Evolutionary conservation across 2,113 vertebrate species (phyloP).

Genomic region (Sorex araneus): DNA sequence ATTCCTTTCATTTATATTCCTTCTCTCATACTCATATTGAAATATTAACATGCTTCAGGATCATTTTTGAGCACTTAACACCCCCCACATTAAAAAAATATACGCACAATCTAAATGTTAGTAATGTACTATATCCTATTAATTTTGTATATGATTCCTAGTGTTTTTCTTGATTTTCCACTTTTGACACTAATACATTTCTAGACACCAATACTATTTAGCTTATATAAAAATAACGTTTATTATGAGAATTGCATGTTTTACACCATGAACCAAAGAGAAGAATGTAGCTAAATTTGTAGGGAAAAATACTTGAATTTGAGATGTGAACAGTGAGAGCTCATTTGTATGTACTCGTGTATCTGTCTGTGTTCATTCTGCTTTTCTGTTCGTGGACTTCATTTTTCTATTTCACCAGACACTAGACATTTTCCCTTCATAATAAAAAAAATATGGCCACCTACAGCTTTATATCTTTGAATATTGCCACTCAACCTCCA

Average conservation of each 20-base stretch:
- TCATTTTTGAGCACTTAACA: neutral
- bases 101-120: constrained; percentile 1
- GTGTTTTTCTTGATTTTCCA: neutral
- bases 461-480: neutral
- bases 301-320: neutral
- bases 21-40: neutral
- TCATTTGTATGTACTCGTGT: neutral
- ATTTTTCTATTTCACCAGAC: neutral
- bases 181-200: neutral
- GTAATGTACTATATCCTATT: neutral
- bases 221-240: neutral
- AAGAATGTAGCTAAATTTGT: neutral
- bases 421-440: neutral
- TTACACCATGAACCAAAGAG: neutral
- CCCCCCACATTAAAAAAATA: neutral
- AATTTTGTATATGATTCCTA: neutral
- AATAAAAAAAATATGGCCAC: neutral
- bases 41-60: neutral
- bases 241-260: neutral
- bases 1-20: neutral
- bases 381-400: neutral
- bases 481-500: neutral
- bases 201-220: neutral
- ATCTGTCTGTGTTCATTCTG: neutral
- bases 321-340: neutral